Evolutionary conservation across 2,888 invertebrate genomes (phyloP), one percentile per base, ranked within the genome.

Genomic region (Sylvicola fuscatus): DNA sequence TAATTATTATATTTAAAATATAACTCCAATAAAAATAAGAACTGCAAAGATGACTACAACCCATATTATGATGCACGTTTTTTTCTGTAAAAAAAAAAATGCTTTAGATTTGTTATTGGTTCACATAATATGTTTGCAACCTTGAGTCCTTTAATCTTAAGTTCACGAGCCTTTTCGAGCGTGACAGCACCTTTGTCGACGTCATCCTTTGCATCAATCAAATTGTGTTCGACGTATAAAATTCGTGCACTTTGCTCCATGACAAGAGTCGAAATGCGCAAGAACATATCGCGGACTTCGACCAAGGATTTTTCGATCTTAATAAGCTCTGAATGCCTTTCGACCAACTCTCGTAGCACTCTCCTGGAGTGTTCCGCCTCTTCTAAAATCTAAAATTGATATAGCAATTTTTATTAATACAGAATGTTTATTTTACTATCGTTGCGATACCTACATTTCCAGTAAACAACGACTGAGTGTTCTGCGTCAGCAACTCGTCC

Each of bases 221-320:
- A 58, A 45, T 58, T 56, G 39, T 53, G 58, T 44, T 59, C 59
- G 0, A 59, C 56, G 11, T 57, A 45, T 40, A 57, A 55, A 38
- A 59, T 56, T 28, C 51, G 49, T 39, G 57, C 56, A 39, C 54
- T 56, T 46, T 59, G 59, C 41, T 59, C 58, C 42, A 56, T 46
- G 16, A 59, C 58, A 34, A 59, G 45, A 11, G 54, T 55, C 41
- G 57, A 58, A 37, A 59, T 57, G 35, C 56, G 49, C 43, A 59
- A 42, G 41, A 59, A 59, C 17, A 59, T 43, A 2, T 56, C 54
- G 38, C 58, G 56, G 0, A 59, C 58, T 45, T 59, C 58, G 39
- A 53, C 53, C 35, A 59, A 51, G 10, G 59, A 58, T 39, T 52
- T 55, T 37, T 59, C 59, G 29, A 59, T 41, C 34, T 55, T 57